phyloP scores from a whole-genome alignment of 2,888 invertebrate genomes.

The Ashinkailepas kermadecensis region DNA sequence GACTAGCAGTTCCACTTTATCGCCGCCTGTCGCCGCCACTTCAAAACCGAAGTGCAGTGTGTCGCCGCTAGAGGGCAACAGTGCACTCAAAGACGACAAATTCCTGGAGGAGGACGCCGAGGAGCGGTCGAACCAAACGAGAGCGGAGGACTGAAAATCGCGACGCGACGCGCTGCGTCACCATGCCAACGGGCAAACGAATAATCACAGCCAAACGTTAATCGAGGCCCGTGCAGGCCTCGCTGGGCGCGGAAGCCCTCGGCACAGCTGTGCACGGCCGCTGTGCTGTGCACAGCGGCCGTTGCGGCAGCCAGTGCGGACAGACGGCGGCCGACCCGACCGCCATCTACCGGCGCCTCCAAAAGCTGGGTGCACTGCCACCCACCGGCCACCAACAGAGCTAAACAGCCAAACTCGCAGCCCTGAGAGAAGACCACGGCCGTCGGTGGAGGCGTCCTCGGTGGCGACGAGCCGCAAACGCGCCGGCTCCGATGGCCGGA shows the following conservation, averaged over 20 bases:
- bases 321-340: neutral
- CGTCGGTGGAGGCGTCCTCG: too few relatives aligned
- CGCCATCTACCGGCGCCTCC: neutral
- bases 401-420: neutral
- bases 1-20: neutral
- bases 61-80: neutral
- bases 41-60: neutral
- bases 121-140: neutral
- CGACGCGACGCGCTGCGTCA: neutral
- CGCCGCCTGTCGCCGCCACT: neutral
- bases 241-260: too few relatives aligned
- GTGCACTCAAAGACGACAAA: neutral
- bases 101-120: neutral
- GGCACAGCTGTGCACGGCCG: too few relatives aligned
- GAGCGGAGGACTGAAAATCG: neutral
- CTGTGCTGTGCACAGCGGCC: too few relatives aligned
- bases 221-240: neutral
- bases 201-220: slow-evolving; percentile 6
- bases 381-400: neutral
- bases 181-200: neutral
- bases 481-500: too few relatives aligned
- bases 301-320: too few relatives aligned
- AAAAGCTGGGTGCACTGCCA: neutral
- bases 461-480: too few relatives aligned
- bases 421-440: neutral